Conservation (phyloP, 2,888 invertebrate genomes). For the Apantesis nais region DNA sequence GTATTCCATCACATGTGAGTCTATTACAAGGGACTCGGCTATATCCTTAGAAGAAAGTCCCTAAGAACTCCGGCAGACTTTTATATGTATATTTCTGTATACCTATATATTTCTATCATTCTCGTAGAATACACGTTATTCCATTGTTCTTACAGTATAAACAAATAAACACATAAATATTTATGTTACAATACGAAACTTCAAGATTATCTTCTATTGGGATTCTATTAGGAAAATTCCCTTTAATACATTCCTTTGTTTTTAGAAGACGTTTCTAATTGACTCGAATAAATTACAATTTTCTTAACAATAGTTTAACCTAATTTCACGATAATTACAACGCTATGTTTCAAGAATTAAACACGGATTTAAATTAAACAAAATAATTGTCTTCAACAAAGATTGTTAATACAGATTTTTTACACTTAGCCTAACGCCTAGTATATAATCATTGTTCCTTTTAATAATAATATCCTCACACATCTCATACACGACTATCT, state of each 20-base stretch:
- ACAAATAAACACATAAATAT: slow-evolving; percentile 1
- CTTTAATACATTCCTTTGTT: slow-evolving; percentile 9
- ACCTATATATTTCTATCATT: neutral
- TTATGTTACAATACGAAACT: neutral
- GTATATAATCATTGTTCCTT: neutral
- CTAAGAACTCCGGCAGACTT: neutral
- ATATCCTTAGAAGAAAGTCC: neutral
- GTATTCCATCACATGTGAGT: neutral
- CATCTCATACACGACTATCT: no score
- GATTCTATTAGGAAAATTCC: slow-evolving; percentile 10
- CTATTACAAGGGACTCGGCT: neutral
- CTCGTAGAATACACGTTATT: neutral
- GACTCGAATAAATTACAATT: slow-evolving; percentile 21
- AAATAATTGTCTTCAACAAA: slow-evolving; percentile 10
- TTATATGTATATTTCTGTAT: neutral
- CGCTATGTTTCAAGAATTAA: slow-evolving; percentile 17
- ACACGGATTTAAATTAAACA: slow-evolving; percentile 24
- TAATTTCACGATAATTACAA: slow-evolving; percentile 21
- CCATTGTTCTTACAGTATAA: neutral
- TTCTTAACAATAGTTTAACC: slow-evolving; percentile 29
- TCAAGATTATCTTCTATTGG: neutral
- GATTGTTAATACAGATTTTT: neutral
- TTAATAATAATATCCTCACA: no score
- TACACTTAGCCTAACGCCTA: neutral
- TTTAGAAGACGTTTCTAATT: slow-evolving; percentile 17